Base-by-base conservation (phyloP, 1,140 invertebrate genomes). In the Lysiphlebus fabarum region DNA sequence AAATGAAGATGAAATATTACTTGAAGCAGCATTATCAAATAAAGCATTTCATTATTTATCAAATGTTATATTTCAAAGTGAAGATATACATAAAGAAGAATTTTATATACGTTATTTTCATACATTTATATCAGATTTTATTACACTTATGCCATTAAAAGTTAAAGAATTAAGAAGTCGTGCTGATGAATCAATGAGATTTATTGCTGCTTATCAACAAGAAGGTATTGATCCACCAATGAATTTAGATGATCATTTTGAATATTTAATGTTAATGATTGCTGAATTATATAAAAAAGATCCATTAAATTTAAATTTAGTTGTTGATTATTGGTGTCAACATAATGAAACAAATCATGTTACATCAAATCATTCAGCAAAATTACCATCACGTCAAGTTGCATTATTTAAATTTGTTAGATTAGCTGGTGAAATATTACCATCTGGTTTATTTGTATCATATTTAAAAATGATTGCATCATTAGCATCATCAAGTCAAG, bases 91-190 rank as follows among this genome's bases (percentile, higher is more conserved):
- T 63, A 81, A 84, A 59, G 91, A 91, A 76, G 90, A 90, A 72
- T 95, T 93, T 73, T 92, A 94, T 67, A 79, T 93, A 64, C 84
- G 89, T 44, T 84, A 91, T 53, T 82, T 97, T 40, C 95, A 98
- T 73, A 83, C 84, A 9, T 72, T 98, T 2, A 83, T 98, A 47
- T 93, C 92, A 1, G 95, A 98, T 74, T 96, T 98, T 65, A 94
- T 98, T 55, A 86, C 92, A 49, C 82, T 91, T 40, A 93, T 97
- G 92, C 94, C 95, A 40, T 81, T 93, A 38, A 96, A 96, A 79
- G 86, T 90, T 0, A 91, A 91, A 73, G 91, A 92, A 70, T 75
- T 95, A 47, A 78, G 90, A 45, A 89, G 87, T 65, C 83, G 90
- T 64, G 93, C 93, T 0, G 94, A 97, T 74, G 95, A 98, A 77